Conservation (phyloP, 2,797 vertebrate genomes). For the Parauchenoglanis punctatus region DNA sequence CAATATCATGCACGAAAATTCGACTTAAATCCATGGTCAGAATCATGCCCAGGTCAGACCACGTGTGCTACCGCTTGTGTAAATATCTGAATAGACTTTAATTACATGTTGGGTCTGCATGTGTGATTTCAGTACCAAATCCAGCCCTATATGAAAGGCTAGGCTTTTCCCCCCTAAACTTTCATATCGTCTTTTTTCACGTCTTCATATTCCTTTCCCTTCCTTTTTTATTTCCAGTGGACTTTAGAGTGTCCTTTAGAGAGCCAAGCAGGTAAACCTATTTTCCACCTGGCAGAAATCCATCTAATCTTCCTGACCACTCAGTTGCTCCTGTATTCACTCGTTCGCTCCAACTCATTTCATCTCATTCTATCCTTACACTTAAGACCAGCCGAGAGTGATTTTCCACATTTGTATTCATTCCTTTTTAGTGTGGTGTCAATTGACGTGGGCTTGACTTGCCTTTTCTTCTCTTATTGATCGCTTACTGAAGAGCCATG, state of each 20-base stretch:
- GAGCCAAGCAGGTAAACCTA: neutral
- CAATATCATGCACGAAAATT: too few species aligned
- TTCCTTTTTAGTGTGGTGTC: neutral
- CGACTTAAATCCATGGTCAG: neutral
- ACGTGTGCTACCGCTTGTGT: neutral
- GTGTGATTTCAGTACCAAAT: neutral
- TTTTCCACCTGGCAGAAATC: neutral
- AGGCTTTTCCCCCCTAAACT: neutral
- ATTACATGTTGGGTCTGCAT: neutral
- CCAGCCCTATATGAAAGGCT: neutral
- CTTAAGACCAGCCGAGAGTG: neutral
- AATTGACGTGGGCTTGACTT: neutral
- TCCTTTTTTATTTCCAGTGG: neutral
- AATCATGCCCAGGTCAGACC: neutral
- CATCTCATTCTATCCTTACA: neutral
- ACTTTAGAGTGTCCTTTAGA: neutral
- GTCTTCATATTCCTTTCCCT: neutral
- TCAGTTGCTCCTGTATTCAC: neutral
- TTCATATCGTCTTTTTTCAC: neutral
- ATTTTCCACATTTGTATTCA: neutral
- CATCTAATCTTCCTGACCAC: constrained; percentile 12
- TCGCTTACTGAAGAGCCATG: constrained; percentile 21
- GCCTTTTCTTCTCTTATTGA: neutral
- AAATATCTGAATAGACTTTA: neutral
- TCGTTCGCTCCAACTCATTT: neutral